Evolutionary conservation across 2,888 invertebrate genomes (phyloP).

Genomic region (Tanytarsus gracilentus): DNA sequence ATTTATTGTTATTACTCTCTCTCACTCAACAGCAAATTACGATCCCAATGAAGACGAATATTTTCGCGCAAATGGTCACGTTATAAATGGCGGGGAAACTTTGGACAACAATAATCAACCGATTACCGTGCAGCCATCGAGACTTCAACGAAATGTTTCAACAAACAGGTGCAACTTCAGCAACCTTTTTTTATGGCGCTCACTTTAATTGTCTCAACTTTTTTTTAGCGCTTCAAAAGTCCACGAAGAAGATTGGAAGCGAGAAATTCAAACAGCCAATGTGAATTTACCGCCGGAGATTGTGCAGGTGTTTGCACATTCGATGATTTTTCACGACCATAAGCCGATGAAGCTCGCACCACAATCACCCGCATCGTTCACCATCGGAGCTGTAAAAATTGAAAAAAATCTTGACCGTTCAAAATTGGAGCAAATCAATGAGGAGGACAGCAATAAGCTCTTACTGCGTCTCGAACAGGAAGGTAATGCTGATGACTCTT

Average conservation of each 20-base stretch:
- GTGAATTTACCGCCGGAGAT: slow-evolving; percentile 44
- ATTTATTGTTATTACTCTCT: neutral
- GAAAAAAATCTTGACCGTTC: too few species aligned
- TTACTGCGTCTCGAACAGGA: slow-evolving; percentile 14
- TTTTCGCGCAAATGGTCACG: slow-evolving; percentile 33
- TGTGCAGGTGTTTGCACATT: slow-evolving; percentile 42
- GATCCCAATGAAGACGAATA: slow-evolving; percentile 44
- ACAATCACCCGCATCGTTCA: slow-evolving; percentile 11
- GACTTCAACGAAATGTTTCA: slow-evolving; percentile 22
- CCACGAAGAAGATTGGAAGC: slow-evolving; percentile 43
- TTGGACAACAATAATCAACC: slow-evolving; percentile 39
- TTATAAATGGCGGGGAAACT: slow-evolving; percentile 34
- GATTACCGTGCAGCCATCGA: slow-evolving; percentile 39
- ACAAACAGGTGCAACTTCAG: slow-evolving; percentile 23
- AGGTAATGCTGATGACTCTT: neutral
- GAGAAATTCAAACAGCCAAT: slow-evolving; percentile 43
- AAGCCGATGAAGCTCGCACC: slow-evolving; percentile 35
- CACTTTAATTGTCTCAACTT: neutral
- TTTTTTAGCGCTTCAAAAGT: slow-evolving; percentile 38
- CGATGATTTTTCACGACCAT: slow-evolving; percentile 44
- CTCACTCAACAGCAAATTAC: slow-evolving; percentile 38
- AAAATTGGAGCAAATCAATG: slow-evolving; percentile 12
- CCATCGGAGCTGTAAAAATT: slow-evolving; percentile 15
- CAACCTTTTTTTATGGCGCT: neutral
- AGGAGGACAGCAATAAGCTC: slow-evolving; percentile 13